Conservation (phyloP, 2,888 invertebrate genomes). For the Gasteruption jaculator region DNA sequence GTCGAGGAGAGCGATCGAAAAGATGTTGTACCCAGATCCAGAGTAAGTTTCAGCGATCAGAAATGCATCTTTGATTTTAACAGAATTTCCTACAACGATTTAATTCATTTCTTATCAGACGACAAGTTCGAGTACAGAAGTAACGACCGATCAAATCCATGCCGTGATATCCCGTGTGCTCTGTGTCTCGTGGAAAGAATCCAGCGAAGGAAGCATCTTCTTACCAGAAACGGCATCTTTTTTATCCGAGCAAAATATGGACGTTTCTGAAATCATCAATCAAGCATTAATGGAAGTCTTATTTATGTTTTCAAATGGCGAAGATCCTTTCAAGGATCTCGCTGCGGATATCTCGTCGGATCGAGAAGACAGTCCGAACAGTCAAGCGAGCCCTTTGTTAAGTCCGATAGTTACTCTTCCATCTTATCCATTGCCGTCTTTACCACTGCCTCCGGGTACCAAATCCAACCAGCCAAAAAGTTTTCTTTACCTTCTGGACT, state of each 20-base stretch:
- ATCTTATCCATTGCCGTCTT: slow-evolving; percentile 51
- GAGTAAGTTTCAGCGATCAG: slow-evolving; percentile 29
- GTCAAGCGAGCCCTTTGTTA: slow-evolving; percentile 50
- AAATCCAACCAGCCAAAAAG: slow-evolving; percentile 45
- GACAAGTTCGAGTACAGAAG: slow-evolving; percentile 53
- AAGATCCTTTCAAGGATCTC: slow-evolving; percentile 57
- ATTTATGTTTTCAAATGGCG: slow-evolving; percentile 57
- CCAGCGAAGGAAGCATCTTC: slow-evolving; percentile 50
- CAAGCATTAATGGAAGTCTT: slow-evolving; percentile 67
- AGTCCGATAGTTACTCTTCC: slow-evolving; percentile 46
- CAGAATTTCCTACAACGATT: background rate
- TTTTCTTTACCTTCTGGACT: slow-evolving; percentile 58
- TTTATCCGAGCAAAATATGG: slow-evolving; percentile 28
- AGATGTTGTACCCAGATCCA: slow-evolving; percentile 41
- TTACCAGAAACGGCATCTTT: slow-evolving; percentile 52
- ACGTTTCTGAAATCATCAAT: slow-evolving; percentile 38
- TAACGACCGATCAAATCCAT: slow-evolving; percentile 63
- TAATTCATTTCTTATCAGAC: slow-evolving; percentile 33
- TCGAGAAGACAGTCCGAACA: slow-evolving; percentile 49
- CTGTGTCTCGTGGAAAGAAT: slow-evolving; percentile 65
- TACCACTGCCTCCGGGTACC: slow-evolving; percentile 46
- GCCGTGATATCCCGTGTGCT: slow-evolving; percentile 66
- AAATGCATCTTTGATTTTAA: background rate
- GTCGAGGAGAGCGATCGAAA: slow-evolving; percentile 55
- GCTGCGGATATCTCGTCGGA: slow-evolving; percentile 49